Percentiles rank a stretch among this genome's conserved stretches.
These are phyloP conservation scores for Drosophila sproati DNA, from an alignment of 1,140 invertebrate genomes.

Conservation along the genomic window DNA sequence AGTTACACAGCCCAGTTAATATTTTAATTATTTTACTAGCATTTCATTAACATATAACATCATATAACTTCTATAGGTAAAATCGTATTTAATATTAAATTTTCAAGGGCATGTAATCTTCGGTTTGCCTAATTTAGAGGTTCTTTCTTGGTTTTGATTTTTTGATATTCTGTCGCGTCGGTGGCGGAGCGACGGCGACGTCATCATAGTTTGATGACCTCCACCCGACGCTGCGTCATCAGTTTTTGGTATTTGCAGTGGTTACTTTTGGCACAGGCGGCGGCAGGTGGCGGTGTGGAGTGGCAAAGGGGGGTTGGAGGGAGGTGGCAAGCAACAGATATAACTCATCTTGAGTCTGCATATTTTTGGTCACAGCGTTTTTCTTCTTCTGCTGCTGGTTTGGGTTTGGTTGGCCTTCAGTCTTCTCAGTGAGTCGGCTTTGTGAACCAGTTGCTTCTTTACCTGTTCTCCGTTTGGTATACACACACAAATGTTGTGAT, in stretches of 20 bases:
- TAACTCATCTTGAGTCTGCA: slow-evolving; percentile 45
- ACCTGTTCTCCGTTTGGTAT: slow-evolving; percentile 45
- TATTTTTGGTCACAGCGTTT: slow-evolving; percentile 46
- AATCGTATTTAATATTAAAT: too few species aligned
- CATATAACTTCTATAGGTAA: too few species aligned
- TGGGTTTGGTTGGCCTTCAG: slow-evolving; percentile 31
- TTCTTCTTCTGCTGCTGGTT: slow-evolving; percentile 12
- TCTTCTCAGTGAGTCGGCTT: slow-evolving; percentile 23
- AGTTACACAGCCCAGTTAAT: too few species aligned
- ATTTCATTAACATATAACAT: too few species aligned
- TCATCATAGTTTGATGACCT: slow-evolving; percentile 78
- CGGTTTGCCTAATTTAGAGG: too few species aligned
- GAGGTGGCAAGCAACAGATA: slow-evolving; percentile 1
- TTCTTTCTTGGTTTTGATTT: not conserved
- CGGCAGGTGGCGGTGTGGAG: too few species aligned
- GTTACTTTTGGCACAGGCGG: not conserved
- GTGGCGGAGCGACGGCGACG: slow-evolving; percentile 43
- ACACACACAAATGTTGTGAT: slow-evolving; percentile 42
- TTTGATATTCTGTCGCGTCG: slow-evolving; percentile 23
- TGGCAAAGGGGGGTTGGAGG: not conserved
- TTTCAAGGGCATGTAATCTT: too few species aligned
- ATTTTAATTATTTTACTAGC: too few species aligned
- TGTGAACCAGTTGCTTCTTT: slow-evolving; percentile 53
- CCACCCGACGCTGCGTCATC: slow-evolving; percentile 51
- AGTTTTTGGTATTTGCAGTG: slow-evolving; percentile 26